Evolutionary conservation across 2,888 invertebrate genomes (phyloP).

Genomic region (Dicranocentrus wangi): DNA sequence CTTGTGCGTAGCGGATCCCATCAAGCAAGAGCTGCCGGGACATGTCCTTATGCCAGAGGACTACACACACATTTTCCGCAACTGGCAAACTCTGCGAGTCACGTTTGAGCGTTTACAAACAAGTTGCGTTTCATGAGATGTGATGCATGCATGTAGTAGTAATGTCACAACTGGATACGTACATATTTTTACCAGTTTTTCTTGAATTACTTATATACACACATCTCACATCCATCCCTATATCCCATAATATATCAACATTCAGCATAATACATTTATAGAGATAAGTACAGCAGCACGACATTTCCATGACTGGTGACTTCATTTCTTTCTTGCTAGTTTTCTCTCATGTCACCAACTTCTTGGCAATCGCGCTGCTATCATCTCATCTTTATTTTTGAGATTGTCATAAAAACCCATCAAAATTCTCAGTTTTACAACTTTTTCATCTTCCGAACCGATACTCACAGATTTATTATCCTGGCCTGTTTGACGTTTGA

Average conservation of each 20-base stretch:
- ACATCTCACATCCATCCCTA: not conserved
- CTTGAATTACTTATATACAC: not conserved
- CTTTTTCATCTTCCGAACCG: constrained; percentile 39
- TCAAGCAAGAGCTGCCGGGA: constrained; percentile 55
- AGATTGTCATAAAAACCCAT: constrained; percentile 33
- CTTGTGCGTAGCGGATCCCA: not conserved
- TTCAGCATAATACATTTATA: not conserved
- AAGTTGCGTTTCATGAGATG: constrained; percentile 58
- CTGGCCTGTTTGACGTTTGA: constrained; percentile 25
- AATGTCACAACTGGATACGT: constrained; percentile 20
- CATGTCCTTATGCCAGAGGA: constrained; percentile 28
- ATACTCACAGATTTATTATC: constrained; percentile 46
- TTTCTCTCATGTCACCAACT: constrained; percentile 55
- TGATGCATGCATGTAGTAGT: constrained; percentile 48
- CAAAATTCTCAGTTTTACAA: constrained; percentile 36
- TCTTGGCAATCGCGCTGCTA: constrained; percentile 43
- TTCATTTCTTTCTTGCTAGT: constrained; percentile 9
- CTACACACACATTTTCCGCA: constrained; percentile 45
- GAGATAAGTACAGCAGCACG: too few species aligned
- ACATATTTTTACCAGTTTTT: not conserved
- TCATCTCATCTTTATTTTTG: constrained; percentile 35
- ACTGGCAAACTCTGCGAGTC: constrained; percentile 51
- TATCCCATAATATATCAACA: not conserved
- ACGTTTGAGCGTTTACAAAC: constrained; percentile 64
- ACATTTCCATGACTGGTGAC: constrained; percentile 1